phyloP scores from a whole-genome alignment of 2,113 vertebrate genomes.

The Spilogale gracilis region DNA sequence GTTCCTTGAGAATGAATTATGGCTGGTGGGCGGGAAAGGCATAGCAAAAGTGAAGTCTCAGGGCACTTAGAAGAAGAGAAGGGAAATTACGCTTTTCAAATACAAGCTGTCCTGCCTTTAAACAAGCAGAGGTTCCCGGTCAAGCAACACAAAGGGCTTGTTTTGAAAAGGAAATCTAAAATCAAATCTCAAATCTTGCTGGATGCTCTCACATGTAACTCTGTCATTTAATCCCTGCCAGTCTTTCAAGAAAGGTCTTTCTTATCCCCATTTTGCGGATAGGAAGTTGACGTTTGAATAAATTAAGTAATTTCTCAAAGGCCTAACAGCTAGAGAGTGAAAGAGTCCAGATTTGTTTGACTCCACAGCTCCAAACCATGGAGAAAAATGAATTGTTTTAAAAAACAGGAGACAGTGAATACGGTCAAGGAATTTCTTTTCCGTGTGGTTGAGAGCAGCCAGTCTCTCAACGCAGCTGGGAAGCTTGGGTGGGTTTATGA shows the following conservation, averaged over 20 bases:
- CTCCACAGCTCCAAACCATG: background rate
- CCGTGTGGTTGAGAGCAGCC: background rate
- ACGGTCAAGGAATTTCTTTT: background rate
- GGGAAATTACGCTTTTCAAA: background rate
- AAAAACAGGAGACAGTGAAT: background rate
- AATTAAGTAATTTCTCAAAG: background rate
- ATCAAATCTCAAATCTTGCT: background rate
- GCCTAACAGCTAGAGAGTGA: background rate
- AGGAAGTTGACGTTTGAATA: background rate
- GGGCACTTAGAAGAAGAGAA: background rate
- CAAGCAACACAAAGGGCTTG: background rate
- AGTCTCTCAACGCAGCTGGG: background rate
- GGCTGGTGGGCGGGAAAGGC: background rate
- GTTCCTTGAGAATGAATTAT: background rate
- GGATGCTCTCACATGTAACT: background rate
- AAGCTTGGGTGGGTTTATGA: background rate
- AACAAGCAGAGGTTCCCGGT: background rate
- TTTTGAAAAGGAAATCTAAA: constrained; percentile 32
- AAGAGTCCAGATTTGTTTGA: background rate
- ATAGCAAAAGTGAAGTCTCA: background rate
- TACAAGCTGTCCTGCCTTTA: background rate
- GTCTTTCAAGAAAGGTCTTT: background rate
- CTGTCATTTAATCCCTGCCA: background rate
- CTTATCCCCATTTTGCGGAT: constrained; percentile 31
- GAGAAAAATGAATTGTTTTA: background rate